Conservation (phyloP, 1,140 invertebrate species). For the Dolichoris vasculosae region DNA sequence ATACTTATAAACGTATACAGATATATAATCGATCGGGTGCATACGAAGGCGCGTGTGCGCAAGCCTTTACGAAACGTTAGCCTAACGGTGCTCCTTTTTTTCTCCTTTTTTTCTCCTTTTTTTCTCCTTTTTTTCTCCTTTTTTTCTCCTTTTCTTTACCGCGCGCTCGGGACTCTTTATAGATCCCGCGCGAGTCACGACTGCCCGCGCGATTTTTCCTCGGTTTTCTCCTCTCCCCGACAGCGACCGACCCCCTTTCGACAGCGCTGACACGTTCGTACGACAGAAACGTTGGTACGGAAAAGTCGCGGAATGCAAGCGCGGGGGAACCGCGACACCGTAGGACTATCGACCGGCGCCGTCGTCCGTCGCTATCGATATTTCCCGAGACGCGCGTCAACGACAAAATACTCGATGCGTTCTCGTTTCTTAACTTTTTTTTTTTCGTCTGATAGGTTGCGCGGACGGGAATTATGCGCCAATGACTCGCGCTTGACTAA, state of each 20-base stretch:
- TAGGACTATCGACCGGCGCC: neutral
- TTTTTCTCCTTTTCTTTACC: neutral
- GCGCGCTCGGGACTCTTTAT: constrained; percentile 25
- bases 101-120: neutral
- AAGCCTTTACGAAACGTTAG: constrained; percentile 51
- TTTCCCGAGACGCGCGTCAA: neutral
- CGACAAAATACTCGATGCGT: neutral
- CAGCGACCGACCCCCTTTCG: too few relatives aligned
- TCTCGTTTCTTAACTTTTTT: neutral
- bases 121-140: neutral
- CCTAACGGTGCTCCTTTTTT: constrained; percentile 49
- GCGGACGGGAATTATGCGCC: neutral
- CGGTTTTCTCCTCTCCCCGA: neutral
- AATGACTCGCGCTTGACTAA: neutral
- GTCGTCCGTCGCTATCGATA: neutral
- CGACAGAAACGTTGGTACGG: too few relatives aligned
- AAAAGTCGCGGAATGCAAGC: neutral
- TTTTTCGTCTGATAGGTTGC: neutral
- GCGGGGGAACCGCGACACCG: neutral
- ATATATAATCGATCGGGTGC: constrained; percentile 32
- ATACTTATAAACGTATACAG: neutral
- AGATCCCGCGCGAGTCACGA: constrained; percentile 42
- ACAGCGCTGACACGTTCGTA: too few relatives aligned
- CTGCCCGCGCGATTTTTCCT: constrained; percentile 6
- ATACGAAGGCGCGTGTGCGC: constrained; percentile 9